Evolutionary conservation across 2,113 vertebrate genomes (phyloP), one percentile per base, ranked within the genome.

Genomic region (Neogobius melanostomus): DNA sequence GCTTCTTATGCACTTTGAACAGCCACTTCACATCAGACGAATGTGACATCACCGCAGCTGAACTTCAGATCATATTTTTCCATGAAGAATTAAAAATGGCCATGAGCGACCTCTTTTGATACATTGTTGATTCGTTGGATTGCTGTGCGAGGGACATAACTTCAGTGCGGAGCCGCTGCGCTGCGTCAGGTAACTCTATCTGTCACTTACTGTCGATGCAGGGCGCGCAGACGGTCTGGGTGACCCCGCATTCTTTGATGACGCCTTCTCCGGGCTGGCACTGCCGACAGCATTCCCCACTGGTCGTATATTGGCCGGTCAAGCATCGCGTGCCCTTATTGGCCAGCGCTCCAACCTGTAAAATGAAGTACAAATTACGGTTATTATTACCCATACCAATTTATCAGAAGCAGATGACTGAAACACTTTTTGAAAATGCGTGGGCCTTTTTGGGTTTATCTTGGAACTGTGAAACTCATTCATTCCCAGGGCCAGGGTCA

Each of bases 121-220:
- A 14, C 11, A 51, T 14, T 11, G 49, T 2, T 11, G 49, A 51
- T 51, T 15, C 11, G 49, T 14, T 47, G 15, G 11, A 51, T 51
- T 14, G 12, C 12, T 14, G 11, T 43, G 57, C 7, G 7, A 44
- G 28, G 8, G 12, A 6, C 12, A 43, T 61, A 44, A 61, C 15
- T 57, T 57, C 0, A 57, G 54, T 57, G 49, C 6, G 57, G 57
- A 44, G 57, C 14, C 14, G 57, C n/a, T 42, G 12, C 15, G 12
- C 57, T 61, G 57, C 61, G 45, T 11, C 45, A 5, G 53, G 17
- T 66, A 15, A 28, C 11, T 64, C 16, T 47, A 17, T 17, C 45
- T 64, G n/a, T 48, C 88, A 96, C 97, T 96, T 82, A 99, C 97
- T 99, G 93, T 99, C 97, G 66, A 96, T 90, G 83, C 97, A 99